These are phyloP conservation scores for Lophochroa leadbeateri DNA, from an alignment of 2,113 vertebrate species.

Conservation along the genomic window DNA sequence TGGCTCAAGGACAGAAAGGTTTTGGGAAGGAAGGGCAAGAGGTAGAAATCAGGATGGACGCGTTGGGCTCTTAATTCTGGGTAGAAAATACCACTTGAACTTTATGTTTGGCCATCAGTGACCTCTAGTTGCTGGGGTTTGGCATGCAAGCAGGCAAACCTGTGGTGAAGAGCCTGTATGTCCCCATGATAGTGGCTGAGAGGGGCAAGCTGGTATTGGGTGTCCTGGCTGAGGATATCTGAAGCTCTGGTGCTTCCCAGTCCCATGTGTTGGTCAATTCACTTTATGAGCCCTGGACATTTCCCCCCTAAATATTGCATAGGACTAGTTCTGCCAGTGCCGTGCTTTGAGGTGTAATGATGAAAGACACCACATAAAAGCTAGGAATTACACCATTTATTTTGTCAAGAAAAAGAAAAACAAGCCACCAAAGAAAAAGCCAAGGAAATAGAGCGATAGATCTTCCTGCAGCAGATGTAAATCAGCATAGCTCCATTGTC, in stretches of 20 bases:
- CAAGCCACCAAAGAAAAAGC: slow-evolving; percentile 5
- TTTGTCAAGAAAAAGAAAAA: slow-evolving; percentile 45
- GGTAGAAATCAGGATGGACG: background rate
- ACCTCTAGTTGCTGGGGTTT: background rate
- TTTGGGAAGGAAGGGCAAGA: background rate
- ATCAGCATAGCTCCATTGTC: slow-evolving; percentile 13
- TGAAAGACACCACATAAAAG: background rate
- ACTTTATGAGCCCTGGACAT: background rate
- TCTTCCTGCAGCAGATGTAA: slow-evolving; percentile 33
- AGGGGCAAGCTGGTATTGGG: background rate
- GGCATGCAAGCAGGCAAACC: background rate
- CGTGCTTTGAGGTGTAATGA: background rate
- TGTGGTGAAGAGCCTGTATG: background rate
- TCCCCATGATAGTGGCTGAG: background rate
- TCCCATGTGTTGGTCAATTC: background rate
- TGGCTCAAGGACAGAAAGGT: background rate
- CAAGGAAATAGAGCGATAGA: background rate
- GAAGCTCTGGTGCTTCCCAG: background rate
- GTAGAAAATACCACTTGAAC: background rate
- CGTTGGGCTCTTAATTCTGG: background rate
- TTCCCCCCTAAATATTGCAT: accelerated
- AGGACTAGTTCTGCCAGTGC: background rate
- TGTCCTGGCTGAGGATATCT: background rate
- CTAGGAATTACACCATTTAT: slow-evolving; percentile 12
- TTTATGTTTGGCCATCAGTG: background rate